Evolutionary conservation across 2,888 invertebrate genomes (phyloP), one percentile per base, ranked within the genome.

Genomic region (Scaptomyza polygonia): DNA sequence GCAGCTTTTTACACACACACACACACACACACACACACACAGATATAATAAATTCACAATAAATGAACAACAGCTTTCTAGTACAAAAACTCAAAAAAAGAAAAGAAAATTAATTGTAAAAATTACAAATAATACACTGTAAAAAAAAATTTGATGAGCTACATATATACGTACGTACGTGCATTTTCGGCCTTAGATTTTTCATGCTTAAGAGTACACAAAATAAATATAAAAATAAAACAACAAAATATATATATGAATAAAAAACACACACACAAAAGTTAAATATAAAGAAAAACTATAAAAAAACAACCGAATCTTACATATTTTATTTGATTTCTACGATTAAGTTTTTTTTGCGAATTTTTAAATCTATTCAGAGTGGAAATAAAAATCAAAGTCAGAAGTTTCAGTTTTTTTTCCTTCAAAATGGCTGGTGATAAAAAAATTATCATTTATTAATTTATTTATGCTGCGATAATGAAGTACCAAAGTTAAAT

Each of bases 131-230:
- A 59, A 58, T 55, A 79, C 72, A 77, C 74, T 74, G 79, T 77
- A 78, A 67, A 78, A 72, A 67, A 78, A 72, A 79, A 59, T 61
- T 72, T 68, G 44, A 65, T 62, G 65, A 56, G 54, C 67, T 59
- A 72, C 47, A 67, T 53, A 82, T 73, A 85, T 82, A 85, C 77
- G 79, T 82, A 85, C 77, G 79, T 82, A 82, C 71, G 68, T 81
- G 74, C 70, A 85, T 75, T 79, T 85, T 88, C 67, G 88, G 85
- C 85, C 85, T 85, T 85, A 85, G 85, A 83, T 67, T 75, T 77
- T 47, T 59, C 74, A 68, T 75, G 84, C 86, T 86, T 86, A 86
- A 88, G 66, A 55, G 76, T 69, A 80, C 57, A 67, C 71, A 64
- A 66, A 59, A 44, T 71, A 71, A 71, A 71, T 62, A 72, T 44